These are phyloP conservation scores for Holacanthella duospinosa DNA, from an alignment of 2,888 invertebrate genomes.

Conservation along the genomic window DNA sequence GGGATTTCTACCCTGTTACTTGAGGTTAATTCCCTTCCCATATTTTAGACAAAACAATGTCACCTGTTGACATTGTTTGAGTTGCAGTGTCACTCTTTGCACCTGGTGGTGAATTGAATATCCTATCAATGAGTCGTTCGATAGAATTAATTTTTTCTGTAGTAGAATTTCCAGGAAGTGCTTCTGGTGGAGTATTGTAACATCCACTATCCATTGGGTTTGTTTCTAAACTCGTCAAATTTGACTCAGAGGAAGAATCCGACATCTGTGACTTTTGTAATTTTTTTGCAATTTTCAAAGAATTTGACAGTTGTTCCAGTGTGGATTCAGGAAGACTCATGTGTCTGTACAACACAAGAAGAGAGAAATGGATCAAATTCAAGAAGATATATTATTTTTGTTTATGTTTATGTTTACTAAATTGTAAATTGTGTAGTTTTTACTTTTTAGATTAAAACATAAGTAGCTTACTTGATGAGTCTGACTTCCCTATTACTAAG, in stretches of 20 bases:
- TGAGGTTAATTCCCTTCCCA: too few relatives aligned
- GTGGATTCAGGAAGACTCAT: background rate
- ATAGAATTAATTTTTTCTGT: background rate
- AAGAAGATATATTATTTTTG: background rate
- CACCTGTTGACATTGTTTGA: constrained; percentile 9
- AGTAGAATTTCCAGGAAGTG: background rate
- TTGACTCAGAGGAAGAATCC: background rate
- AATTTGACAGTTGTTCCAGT: background rate
- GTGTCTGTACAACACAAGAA: background rate
- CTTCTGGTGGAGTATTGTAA: background rate
- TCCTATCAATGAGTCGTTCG: background rate
- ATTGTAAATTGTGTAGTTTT: too few relatives aligned
- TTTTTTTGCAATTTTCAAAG: background rate
- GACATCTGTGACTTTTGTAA: background rate
- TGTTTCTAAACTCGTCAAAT: background rate
- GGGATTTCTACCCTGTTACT: too few relatives aligned
- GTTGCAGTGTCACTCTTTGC: background rate
- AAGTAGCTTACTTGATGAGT: constrained; percentile 59
- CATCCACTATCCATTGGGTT: background rate
- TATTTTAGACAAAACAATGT: constrained; percentile 5
- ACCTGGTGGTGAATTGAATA: background rate
- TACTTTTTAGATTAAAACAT: too few relatives aligned
- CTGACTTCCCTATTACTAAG: constrained; percentile 83
- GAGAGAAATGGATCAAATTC: too few relatives aligned
- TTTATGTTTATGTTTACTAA: too few relatives aligned